Evolutionary conservation across 2,797 vertebrate species (phyloP).

Genomic region (Parotocinclus haroldoi): DNA sequence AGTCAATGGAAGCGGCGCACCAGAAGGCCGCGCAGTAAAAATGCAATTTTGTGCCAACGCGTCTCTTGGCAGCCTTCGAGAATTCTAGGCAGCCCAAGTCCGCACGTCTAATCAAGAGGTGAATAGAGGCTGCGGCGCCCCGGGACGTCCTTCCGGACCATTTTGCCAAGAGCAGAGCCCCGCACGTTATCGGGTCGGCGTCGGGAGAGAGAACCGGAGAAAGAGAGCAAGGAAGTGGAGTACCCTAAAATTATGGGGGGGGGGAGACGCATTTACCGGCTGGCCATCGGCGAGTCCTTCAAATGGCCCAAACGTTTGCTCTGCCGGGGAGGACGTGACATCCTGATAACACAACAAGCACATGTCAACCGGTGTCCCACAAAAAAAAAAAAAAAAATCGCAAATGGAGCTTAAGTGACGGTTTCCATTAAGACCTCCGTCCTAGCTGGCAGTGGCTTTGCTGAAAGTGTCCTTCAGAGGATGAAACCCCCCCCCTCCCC

Average conservation of each 20-base stretch:
- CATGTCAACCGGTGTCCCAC: slow-evolving; percentile 27
- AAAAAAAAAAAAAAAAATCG: no score
- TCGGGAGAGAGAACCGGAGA: slow-evolving; percentile 13
- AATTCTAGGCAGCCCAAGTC: slow-evolving; percentile 50
- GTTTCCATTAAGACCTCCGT: slow-evolving; percentile 37
- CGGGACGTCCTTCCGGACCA: slow-evolving; percentile 34
- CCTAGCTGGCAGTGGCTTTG: slow-evolving; percentile 29
- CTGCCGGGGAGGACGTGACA: slow-evolving; percentile 12
- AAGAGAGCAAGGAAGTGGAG: neutral
- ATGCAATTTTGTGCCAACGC: slow-evolving; percentile 54
- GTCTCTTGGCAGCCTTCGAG: slow-evolving; percentile 46
- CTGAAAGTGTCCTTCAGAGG: slow-evolving; percentile 30
- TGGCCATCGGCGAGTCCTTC: slow-evolving; percentile 14
- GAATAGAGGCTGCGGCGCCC: slow-evolving; percentile 22
- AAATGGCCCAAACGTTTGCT: slow-evolving; percentile 14
- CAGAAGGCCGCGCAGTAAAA: slow-evolving; percentile 48
- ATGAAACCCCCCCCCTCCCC: slow-evolving; percentile 10
- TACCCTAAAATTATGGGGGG: no score
- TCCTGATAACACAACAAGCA: slow-evolving; percentile 38
- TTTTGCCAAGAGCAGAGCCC: slow-evolving; percentile 22
- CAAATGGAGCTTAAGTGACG: slow-evolving; percentile 42
- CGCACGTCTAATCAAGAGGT: slow-evolving; percentile 44
- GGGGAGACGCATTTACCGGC: neutral
- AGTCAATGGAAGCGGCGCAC: slow-evolving; percentile 13
- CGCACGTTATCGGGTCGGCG: slow-evolving; percentile 19